These are phyloP conservation scores for Cosmorhoe ocellata DNA, from an alignment of 2,888 invertebrate genomes.

Conservation along the genomic window DNA sequence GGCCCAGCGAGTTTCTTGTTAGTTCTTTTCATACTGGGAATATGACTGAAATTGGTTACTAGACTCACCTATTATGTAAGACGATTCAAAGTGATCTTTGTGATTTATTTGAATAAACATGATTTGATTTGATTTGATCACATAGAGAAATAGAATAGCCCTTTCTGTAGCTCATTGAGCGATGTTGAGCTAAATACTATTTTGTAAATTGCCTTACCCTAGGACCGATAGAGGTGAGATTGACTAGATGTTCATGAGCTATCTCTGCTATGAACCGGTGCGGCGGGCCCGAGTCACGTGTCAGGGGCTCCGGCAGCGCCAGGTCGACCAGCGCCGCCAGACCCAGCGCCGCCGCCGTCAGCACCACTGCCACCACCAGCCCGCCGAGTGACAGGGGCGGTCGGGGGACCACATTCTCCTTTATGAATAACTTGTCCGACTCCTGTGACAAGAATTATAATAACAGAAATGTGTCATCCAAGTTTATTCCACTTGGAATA, in stretches of 20 bases:
- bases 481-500: too few species aligned
- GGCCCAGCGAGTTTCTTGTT: too few species aligned
- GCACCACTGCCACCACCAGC: conserved; percentile 76
- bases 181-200: too few species aligned
- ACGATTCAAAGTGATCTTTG: too few species aligned
- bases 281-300: conserved; percentile 36
- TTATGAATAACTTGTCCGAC: conserved; percentile 33
- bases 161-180: too few species aligned
- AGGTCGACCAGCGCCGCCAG: conserved; percentile 81
- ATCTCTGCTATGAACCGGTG: conserved; percentile 77
- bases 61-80: too few species aligned
- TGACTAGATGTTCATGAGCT: conserved; percentile 85
- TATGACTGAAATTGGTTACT: too few species aligned
- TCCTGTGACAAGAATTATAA: not conserved
- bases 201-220: conserved; percentile 48
- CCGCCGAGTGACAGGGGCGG: conserved; percentile 51
- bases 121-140: too few species aligned
- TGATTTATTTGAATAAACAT: too few species aligned
- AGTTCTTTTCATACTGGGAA: too few species aligned
- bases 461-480: too few species aligned
- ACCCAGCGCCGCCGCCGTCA: conserved; percentile 72
- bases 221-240: conserved; percentile 84
- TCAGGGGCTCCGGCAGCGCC: conserved; percentile 81
- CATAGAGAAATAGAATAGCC: too few species aligned
- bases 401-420: conserved; percentile 48